Evolutionary conservation across 1,140 invertebrate genomes (phyloP), one percentile per base, ranked within the genome.

Genomic region (Tetraneura akinire): DNA sequence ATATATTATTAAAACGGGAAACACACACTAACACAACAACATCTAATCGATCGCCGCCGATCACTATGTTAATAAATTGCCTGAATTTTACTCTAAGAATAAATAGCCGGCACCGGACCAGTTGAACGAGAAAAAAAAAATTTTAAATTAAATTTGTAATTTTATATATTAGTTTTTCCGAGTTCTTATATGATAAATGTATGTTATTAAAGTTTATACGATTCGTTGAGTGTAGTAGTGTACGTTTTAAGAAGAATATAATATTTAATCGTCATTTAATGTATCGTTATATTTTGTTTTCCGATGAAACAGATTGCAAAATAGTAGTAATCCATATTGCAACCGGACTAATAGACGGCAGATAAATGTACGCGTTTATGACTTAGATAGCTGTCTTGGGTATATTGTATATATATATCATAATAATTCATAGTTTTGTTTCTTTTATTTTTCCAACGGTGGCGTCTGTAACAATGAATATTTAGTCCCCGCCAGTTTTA

Each of bases 381-480:
- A 26, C 42, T 47, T 21, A 45, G 13, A 42, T 42, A 21, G 29
- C 62, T 64, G 32, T n/a, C n/a, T n/a, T 64, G 32, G 32, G 3
- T 62, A 18, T 32, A 32, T 57, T 4, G 3, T 47, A 47, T 47
- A 47, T 11, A 64, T 37, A 37, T 18, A 32, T 32, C 32, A 21
- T 42, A 42, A 42, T 6, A n/a, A 45, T 23, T 66, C 37, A 26
- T 45, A 26, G 23, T 76, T 57, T 60, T 13, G 13, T 76, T 76
- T 55, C 10, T 53, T 21, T 76, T 57, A 57, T 53, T 74, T 37
- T 51, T 55, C 14, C 21, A 73, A 29, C 23, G 47, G 47, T 26
- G 23, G 21, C 66, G 14, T 53, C 26, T 53, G 11, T 10, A 55
- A 71, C 13, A 49, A 73, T 73, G 70, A 73, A 55, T 71, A 71